Conservation (phyloP, 1,140 invertebrate species). For the Drosophila equinoxialis region DNA sequence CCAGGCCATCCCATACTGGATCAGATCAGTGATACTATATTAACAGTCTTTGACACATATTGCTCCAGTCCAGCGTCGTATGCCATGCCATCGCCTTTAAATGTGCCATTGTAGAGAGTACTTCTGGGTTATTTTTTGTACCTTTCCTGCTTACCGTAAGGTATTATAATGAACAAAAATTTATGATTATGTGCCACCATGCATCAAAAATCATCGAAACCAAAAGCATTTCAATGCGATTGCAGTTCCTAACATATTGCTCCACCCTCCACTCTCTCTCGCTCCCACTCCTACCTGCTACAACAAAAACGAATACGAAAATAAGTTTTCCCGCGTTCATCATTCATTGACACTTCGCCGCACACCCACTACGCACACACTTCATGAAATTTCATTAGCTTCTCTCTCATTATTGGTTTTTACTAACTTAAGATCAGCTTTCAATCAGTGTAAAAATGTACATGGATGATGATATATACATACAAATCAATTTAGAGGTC, state of each 20-base stretch:
- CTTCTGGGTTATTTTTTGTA: conserved; percentile 5
- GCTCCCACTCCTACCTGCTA: not conserved
- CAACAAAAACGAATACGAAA: not conserved
- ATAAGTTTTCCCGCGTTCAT: not conserved
- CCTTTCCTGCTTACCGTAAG: conserved; percentile 54
- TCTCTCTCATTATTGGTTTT: not conserved
- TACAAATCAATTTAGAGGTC: not conserved
- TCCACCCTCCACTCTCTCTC: not conserved
- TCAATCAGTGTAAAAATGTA: conserved; percentile 2
- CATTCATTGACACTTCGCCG: not conserved
- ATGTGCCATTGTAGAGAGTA: conserved; percentile 36
- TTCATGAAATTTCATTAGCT: conserved; percentile 11
- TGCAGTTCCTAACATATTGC: conserved; percentile 16
- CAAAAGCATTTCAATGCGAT: conserved; percentile 20
- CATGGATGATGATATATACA: not conserved
- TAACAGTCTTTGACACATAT: not conserved
- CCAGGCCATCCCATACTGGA: conserved; percentile 51
- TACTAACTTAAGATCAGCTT: conserved; percentile 27
- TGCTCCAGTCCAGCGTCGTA: conserved; percentile 28
- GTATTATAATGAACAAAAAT: conserved; percentile 40
- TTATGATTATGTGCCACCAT: conserved; percentile 24
- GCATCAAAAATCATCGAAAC: conserved; percentile 39
- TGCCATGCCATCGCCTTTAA: conserved; percentile 44
- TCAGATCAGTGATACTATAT: conserved; percentile 47
- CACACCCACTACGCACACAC: not conserved